Conservation (phyloP, 2,113 vertebrate genomes). For the Etheostoma cragini region DNA sequence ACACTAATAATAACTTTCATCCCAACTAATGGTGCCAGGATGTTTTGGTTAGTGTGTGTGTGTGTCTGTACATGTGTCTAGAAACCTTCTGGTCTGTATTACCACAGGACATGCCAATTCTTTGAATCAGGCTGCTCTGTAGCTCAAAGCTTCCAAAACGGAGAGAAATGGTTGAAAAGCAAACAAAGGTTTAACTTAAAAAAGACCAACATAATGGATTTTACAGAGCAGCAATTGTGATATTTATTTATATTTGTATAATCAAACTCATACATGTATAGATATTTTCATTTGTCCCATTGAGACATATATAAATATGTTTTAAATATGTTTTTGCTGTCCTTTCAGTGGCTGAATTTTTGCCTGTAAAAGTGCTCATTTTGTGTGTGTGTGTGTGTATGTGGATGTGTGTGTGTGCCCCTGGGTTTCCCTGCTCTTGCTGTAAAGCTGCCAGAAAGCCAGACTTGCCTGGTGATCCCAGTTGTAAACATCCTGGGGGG, state of each 20-base stretch:
- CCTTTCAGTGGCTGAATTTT: conserved; percentile 18
- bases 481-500: conserved; percentile 78
- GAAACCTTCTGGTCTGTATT: conserved; percentile 81
- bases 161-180: conserved; percentile 27
- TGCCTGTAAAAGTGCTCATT: conserved; percentile 25
- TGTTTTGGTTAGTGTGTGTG: conserved; percentile 68
- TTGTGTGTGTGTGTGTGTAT: conserved; percentile 30
- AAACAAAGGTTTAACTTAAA: conserved; percentile 32
- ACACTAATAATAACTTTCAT: conserved; percentile 80
- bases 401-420: conserved; percentile 22
- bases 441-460: conserved; percentile 75
- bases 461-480: conserved; percentile 76
- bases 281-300: neutral
- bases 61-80: conserved; percentile 29
- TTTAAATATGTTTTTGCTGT: neutral
- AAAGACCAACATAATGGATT: neutral
- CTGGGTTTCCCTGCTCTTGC: conserved; percentile 66
- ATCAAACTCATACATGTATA: conserved; percentile 20
- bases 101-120: conserved; percentile 77
- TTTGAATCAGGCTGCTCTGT: conserved; percentile 72
- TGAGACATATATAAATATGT: neutral
- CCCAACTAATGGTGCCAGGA: conserved; percentile 67
- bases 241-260: neutral
- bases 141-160: conserved; percentile 78
- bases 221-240: conserved; percentile 20